Conservation (phyloP, 2,113 vertebrate genomes). For the Neogobius melanostomus region DNA sequence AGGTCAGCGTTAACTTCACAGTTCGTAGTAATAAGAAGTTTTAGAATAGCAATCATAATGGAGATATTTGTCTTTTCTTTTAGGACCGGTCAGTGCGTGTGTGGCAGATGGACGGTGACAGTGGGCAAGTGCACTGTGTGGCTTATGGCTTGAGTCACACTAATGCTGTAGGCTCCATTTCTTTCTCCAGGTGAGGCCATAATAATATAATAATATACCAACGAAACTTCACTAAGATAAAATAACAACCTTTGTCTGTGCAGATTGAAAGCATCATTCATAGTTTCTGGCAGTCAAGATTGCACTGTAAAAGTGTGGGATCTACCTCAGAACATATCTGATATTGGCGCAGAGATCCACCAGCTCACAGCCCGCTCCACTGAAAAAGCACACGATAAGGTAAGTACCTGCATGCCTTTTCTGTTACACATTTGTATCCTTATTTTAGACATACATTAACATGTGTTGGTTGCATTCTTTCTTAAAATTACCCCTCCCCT, state of each 20-base stretch:
- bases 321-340: constrained; percentile 73
- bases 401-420: constrained; percentile 32
- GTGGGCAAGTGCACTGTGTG: constrained; percentile 81
- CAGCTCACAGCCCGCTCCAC: constrained; percentile 78
- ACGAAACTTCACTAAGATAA: not conserved
- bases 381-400: constrained; percentile 89
- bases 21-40: not conserved
- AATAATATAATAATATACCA: not conserved
- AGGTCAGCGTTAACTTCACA: constrained; percentile 74
- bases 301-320: constrained; percentile 94
- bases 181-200: constrained; percentile 88
- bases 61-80: constrained; percentile 6
- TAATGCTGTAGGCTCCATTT: constrained; percentile 83
- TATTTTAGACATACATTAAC: too few species aligned
- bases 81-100: constrained; percentile 89
- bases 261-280: constrained; percentile 87
- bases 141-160: constrained; percentile 86
- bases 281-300: constrained; percentile 94
- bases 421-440: too few species aligned
- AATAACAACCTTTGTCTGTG: not conserved
- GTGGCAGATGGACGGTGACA: constrained; percentile 83
- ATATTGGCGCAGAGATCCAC: constrained; percentile 36
- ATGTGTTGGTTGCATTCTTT: too few species aligned
- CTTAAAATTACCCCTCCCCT: too few species aligned
- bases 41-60: not conserved